Evolutionary conservation across 2,888 invertebrate genomes (phyloP), one percentile per base, ranked within the genome.

Genomic region (Stenoptilia bipunctidactyla): DNA sequence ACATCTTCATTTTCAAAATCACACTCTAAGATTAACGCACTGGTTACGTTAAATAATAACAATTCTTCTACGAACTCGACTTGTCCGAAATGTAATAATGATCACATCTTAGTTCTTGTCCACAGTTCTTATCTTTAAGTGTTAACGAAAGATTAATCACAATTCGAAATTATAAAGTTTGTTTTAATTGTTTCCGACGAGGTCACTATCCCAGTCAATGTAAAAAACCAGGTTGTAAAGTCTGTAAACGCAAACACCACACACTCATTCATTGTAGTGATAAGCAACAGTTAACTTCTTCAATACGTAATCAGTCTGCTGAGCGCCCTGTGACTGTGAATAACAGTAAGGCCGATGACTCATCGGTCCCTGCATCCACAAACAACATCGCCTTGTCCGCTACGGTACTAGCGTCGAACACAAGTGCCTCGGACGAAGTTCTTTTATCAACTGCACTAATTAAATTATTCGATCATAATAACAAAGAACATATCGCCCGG

Each of bases 161-260:
- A n/a, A 8, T 40, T 13, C 30, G 30, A 10, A 33, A 10, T 30
- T 30, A 6, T 13, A 40, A 36, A 13, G 33, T 40, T 10, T 40
- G 40, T 36, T 30, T 13, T 15, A 40, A 40, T 15, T 40, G 36
- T 15, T 36, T 36, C 12, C 27, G 25, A 5, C 4, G 3, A 12
- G 15, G 15, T 15, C 40, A 40, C n/a, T 40, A 30, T 13, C n/a
- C 40, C 1, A 36, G 36, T 25, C 8, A 14, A 1, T 40, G 40
- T 13, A 40, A 36, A 15, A 36, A 36, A 8, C 15, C 27, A 2
- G 40, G 40, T 14, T 40, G 40, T 15, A 36, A 40, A 15, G 10
- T 40, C 1, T 40, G 40, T 13, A 40, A 40, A 15, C 40, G 40
- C 25, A 34, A 34, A 13, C 34, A 34, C 13, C 13, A 8, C 3